Base-by-base conservation (phyloP, 2,113 vertebrate genomes). In the Oryzias melastigma region DNA sequence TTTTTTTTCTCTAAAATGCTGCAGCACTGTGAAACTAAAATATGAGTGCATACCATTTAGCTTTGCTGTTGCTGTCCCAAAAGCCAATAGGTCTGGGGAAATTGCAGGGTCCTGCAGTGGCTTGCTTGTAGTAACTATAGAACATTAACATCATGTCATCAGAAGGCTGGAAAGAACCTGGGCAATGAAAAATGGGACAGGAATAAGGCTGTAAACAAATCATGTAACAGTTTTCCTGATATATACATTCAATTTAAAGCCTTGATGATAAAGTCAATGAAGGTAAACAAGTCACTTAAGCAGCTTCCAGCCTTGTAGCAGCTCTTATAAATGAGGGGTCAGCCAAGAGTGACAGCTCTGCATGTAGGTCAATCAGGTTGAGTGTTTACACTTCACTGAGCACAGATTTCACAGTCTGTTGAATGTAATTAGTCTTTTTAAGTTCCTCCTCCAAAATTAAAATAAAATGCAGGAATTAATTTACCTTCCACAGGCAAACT, bases 121-220 rank as follows among this genome's bases (percentile, higher is more conserved):
- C 96, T 88, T 98, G 96, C 58, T 95, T 96, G 81, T 95, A 93
- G 80, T 96, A 98, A 86, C 95, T 94, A 79, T 95, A 95, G 78
- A 98, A 97, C 90, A 93, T 94, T 65, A 96, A 90, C 95, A 96
- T 95, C 93, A 97, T 94, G 86, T 97, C 93, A 85, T 97, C 94
- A 0, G 96, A 97, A 49, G 94, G 95, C 77, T 97, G 95, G 82
- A 95, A 98, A 29, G 93, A 92, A 87, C 96, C 97, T 99, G 82
- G 51, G 29, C 64, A 27, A 73, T 18, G 0, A 68, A 41, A n/a
- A 15, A n/a, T 3, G 25, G 18, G 8, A 29, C 7, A 15, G 5
- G 5, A 4, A 7, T 17, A 22, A 40, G 19, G 47, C 18, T 49
- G 18, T 49, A 35, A 35, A 35, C 7, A 35, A 35, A 35, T 35